Evolutionary conservation across 2,113 vertebrate genomes (phyloP), one percentile per base, ranked within the genome.

Genomic region (Caretta caretta): DNA sequence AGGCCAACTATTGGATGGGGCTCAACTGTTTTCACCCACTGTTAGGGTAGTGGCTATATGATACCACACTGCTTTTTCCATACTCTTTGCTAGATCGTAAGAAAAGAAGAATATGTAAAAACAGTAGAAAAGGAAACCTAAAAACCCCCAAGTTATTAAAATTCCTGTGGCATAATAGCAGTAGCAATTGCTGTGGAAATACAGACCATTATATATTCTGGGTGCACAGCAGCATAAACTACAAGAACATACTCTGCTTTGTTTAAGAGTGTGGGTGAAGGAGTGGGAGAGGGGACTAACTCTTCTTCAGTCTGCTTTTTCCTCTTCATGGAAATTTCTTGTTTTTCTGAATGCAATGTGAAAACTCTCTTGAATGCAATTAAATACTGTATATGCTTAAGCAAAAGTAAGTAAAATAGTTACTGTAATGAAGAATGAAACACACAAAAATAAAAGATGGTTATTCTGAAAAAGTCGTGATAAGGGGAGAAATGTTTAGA

Each of bases 21-120:
- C 87, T 92, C 31, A 54, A 19, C 46, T 94, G 69, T 96, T 95
- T 89, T 80, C 35, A 78, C 86, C 89, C 75, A 82, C 69, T 89
- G 54, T 27, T 90, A 11, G 86, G 91, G 75, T 69, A 89, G 62
- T 50, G 83, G 72, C 51, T 85, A 65, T 57, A 89, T 89, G 83
- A 50, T 88, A 93, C 75, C 86, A 27, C 22, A 81, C 25, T 56
- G 83, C 69, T 76, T 94, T 84, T 87, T 86, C 75, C 10, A 10
- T 90, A 48, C 24, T 62, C 76, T n/a, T 51, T 49, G 59, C 87
- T 80, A 42, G 20, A 81, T 80, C 84, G 93, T 46, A 93, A 93
- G 91, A 59, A 88, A 72, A 84, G 72, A 87, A 81, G 69, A 35
- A 13, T 50, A 51, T 62, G 22, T 86, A 78, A 88, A 42, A 85